Base-by-base conservation (phyloP, 2,113 vertebrate genomes). In the Phalacrocorax aristotelis region DNA sequence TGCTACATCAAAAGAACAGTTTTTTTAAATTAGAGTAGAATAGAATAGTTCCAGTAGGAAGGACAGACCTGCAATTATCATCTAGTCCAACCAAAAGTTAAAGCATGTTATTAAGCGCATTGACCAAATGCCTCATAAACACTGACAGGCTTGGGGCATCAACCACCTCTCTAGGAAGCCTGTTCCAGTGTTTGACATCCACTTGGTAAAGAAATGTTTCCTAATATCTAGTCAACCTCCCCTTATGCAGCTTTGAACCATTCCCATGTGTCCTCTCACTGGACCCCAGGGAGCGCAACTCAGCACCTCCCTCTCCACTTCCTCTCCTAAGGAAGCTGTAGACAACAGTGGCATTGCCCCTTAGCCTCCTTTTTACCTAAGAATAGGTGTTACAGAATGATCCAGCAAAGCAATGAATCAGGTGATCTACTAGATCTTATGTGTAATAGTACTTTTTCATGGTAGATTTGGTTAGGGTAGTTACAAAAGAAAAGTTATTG, bases 231-330 rank as follows among this genome's bases (percentile, higher is more conserved):
- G 13, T 55, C 21, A 87, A 46, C 21, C 15, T 46, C 2, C 5
- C 3, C 12, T 26, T 13, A 3, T 5, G 8, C 4, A 58, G 17
- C 34, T 71, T 26, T 54, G 42, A 38, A 15, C 13, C 32, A 21
- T n/a, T 76, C 21, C 19, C 42, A 58, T 1, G 1, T 2, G 3
- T 42, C 54, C 15, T 55, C 1, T 7, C 29, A 19, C 32, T 69
- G 38, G 32, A 83, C 42, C 2, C 14, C 15, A 65, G 16, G 0
- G 0, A 90, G 42, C 51, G 25, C 12, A 74, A 8, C 7, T 55
- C 36, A 75, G 11, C 34, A 57, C 3, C 36, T 19, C 15, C 7
- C 30, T 69, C 42, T 70, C 13, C 26, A 25, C 16, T 17, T 46
- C 9, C 8, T 11, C 11, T 9, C 6, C 34, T 70, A 29, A 69